Evolutionary conservation across 1,140 invertebrate genomes (phyloP).

Genomic region (Zaprionus davidi): DNA sequence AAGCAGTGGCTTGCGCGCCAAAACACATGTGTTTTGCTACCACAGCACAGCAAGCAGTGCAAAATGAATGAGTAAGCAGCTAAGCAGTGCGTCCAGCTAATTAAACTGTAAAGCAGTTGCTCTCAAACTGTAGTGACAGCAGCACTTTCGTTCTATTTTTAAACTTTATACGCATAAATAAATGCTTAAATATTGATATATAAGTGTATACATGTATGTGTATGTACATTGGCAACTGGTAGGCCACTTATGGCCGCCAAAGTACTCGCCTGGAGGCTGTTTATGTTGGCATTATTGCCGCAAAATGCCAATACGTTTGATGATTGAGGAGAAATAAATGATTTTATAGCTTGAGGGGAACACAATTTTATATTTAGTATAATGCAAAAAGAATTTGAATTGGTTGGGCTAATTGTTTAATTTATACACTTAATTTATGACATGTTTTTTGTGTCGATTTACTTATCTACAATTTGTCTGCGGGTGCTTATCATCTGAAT

Average conservation of each 20-base stretch:
- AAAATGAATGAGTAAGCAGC: slow-evolving; percentile 2
- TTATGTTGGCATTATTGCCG: slow-evolving; percentile 13
- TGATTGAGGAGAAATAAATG: too few relatives aligned
- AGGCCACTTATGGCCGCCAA: slow-evolving; percentile 3
- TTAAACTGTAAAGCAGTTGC: slow-evolving; percentile 25
- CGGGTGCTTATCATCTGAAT: background rate
- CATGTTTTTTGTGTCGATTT: background rate
- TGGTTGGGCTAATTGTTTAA: background rate
- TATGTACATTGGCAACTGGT: background rate
- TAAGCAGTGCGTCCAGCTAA: slow-evolving; percentile 24
- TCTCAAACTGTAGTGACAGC: slow-evolving; percentile 20
- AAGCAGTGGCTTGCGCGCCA: slow-evolving; percentile 20
- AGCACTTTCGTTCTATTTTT: slow-evolving; percentile 32
- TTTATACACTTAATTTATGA: background rate
- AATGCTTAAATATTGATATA: background rate
- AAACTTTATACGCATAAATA: slow-evolving; percentile 30
- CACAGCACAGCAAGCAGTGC: slow-evolving; percentile 12
- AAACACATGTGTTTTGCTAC: slow-evolving; percentile 17
- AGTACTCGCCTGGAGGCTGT: slow-evolving; percentile 32
- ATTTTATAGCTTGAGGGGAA: background rate
- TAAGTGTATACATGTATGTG: background rate
- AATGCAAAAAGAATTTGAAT: background rate
- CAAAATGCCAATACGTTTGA: background rate
- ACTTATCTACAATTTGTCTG: background rate
- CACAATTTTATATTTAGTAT: background rate